Evolutionary conservation across 2,888 invertebrate genomes (phyloP).

Genomic region (Sesia bembeciformis): DNA sequence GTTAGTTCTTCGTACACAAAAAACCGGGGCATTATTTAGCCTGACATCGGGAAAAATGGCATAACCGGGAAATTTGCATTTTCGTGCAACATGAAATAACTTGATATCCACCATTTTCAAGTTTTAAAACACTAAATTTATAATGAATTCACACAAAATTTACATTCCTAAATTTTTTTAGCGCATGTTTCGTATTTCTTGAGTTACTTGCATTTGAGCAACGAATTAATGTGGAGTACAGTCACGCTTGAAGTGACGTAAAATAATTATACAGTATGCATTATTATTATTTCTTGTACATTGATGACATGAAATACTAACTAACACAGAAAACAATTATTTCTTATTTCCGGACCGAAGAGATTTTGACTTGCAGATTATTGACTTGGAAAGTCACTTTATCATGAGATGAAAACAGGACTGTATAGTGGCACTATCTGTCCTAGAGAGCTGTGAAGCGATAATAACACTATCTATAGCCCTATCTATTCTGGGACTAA

Average conservation of each 20-base stretch:
- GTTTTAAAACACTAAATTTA: conserved; percentile 49
- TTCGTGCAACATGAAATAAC: conserved; percentile 63
- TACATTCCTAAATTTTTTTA: conserved; percentile 24
- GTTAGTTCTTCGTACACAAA: conserved; percentile 8
- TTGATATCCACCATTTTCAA: conserved; percentile 30
- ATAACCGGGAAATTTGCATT: conserved; percentile 50
- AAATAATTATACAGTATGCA: background rate
- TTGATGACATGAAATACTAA: background rate
- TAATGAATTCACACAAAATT: conserved; percentile 56
- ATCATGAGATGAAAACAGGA: too few relatives aligned
- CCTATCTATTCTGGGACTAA: too few relatives aligned
- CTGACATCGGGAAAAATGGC: conserved; percentile 50
- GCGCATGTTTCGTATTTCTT: conserved; percentile 3
- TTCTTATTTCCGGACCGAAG: too few relatives aligned
- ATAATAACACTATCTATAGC: too few relatives aligned
- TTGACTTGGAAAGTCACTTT: too few relatives aligned
- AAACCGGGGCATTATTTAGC: conserved; percentile 39
- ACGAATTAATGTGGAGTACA: conserved; percentile 3
- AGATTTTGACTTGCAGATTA: too few relatives aligned
- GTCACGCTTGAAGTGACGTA: background rate
- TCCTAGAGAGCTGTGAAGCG: too few relatives aligned
- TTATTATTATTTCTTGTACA: background rate
- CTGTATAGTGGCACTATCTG: too few relatives aligned
- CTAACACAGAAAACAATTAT: too few relatives aligned
- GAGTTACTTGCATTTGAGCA: conserved; percentile 3